Conservation (phyloP, 2,888 invertebrate species). For the Alentia gelatinosa region DNA sequence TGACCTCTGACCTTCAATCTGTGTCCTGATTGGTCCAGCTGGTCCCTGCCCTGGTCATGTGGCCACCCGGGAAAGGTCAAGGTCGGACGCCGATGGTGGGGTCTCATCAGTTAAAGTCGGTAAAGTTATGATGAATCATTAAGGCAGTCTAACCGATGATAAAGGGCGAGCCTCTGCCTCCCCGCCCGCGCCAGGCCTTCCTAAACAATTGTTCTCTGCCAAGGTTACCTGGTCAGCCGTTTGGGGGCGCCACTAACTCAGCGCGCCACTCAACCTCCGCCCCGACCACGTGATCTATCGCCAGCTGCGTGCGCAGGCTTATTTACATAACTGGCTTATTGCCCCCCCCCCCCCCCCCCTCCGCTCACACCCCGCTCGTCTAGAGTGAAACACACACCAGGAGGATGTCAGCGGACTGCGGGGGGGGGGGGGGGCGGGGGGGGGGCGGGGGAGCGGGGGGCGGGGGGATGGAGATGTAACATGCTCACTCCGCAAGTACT, state of each 20-base stretch:
- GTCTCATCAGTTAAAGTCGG: constrained; percentile 19
- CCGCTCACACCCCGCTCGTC: no score
- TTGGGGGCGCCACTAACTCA: background rate
- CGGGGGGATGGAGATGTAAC: no score
- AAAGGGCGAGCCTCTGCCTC: background rate
- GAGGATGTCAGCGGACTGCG: no score
- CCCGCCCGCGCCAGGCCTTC: background rate
- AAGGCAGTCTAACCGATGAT: background rate
- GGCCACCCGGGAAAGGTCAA: background rate
- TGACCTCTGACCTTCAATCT: constrained; percentile 38
- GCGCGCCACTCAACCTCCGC: background rate
- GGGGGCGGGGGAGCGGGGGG: no score
- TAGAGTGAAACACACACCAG: no score
- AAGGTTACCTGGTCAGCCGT: background rate
- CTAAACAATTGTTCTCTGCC: background rate
- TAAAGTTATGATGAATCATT: constrained; percentile 44
- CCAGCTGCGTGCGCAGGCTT: background rate
- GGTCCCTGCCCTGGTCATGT: constrained; percentile 40
- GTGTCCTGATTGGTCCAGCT: constrained; percentile 20
- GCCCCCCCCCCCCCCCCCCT: background rate
- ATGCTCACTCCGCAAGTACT: no score
- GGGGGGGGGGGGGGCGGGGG: no score
- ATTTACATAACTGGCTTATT: background rate
- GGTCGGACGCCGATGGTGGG: background rate
- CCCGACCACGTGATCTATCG: background rate